Conservation (phyloP, 2,113 vertebrate genomes). For the Rynchops niger region DNA sequence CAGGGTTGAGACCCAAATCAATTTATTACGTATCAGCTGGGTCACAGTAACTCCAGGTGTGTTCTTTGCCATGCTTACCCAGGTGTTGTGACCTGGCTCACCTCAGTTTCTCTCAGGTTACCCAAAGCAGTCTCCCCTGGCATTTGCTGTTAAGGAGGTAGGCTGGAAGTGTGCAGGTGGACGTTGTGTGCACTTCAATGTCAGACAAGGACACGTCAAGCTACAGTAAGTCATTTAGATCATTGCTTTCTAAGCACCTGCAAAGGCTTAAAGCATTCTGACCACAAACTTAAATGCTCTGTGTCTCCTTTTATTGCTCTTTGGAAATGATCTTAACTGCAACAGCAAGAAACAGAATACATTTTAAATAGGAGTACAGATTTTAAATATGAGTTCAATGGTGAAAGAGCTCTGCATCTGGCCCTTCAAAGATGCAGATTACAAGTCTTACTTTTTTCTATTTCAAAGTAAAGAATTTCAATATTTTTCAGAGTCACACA, state of each 20-base stretch:
- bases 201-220: not conserved
- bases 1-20: not conserved
- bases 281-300: not conserved
- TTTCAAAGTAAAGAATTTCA: not conserved
- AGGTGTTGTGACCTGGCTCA: not conserved
- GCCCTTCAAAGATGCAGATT: not conserved
- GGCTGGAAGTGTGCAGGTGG: not conserved
- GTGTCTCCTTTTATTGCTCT: not conserved
- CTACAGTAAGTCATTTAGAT: not conserved
- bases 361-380: not conserved
- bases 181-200: accelerated
- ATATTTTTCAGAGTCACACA: not conserved
- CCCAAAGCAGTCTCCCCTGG: not conserved
- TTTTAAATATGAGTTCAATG: not conserved
- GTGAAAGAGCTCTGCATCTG: not conserved
- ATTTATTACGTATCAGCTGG: not conserved
- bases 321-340: not conserved
- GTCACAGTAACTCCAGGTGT: not conserved
- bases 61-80: not conserved
- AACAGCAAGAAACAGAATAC: not conserved
- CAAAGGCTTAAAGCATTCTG: not conserved
- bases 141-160: not conserved
- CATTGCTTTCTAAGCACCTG: not conserved
- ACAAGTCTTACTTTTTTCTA: not conserved
- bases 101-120: not conserved